Evolutionary conservation across 1,140 invertebrate species (phyloP).

Genomic region (Neelides sp.): DNA sequence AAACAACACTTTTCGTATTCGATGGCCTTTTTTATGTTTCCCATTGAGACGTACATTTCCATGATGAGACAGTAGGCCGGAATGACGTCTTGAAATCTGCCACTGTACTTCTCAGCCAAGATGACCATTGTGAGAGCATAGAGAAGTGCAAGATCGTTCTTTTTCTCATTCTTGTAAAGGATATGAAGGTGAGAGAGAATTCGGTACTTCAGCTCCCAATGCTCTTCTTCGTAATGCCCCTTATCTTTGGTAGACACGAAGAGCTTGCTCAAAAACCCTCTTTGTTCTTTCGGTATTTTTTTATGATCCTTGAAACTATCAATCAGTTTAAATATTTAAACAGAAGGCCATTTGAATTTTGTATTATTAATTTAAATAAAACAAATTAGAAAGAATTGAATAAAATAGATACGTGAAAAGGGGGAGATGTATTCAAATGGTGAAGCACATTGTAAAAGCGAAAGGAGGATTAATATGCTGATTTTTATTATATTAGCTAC

Average conservation of each 20-base stretch:
- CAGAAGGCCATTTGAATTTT: neutral
- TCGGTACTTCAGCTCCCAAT: constrained; percentile 16
- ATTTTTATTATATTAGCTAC: neutral
- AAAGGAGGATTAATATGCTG: too few species aligned
- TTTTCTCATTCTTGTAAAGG: constrained; percentile 14
- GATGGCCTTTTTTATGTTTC: constrained; percentile 12
- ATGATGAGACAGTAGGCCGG: constrained; percentile 27
- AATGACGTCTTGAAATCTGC: constrained; percentile 18
- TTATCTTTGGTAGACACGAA: too few species aligned
- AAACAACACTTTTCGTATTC: constrained; percentile 20
- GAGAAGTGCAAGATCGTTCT: constrained; percentile 18
- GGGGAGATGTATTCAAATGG: too few species aligned
- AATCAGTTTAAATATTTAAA: neutral
- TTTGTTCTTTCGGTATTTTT: neutral
- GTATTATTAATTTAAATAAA: neutral
- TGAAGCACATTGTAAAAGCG: too few species aligned
- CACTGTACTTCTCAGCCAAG: constrained; percentile 13
- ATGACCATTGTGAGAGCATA: constrained; percentile 17
- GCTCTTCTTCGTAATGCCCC: constrained; percentile 1
- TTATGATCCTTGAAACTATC: neutral
- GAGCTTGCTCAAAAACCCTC: too few species aligned
- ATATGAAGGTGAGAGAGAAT: constrained; percentile 21
- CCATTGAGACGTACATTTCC: constrained; percentile 12
- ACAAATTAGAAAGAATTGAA: neutral
- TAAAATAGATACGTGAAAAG: too few species aligned